Conservation (phyloP, 1,140 invertebrate species). For the Bombus sibiricus region DNA sequence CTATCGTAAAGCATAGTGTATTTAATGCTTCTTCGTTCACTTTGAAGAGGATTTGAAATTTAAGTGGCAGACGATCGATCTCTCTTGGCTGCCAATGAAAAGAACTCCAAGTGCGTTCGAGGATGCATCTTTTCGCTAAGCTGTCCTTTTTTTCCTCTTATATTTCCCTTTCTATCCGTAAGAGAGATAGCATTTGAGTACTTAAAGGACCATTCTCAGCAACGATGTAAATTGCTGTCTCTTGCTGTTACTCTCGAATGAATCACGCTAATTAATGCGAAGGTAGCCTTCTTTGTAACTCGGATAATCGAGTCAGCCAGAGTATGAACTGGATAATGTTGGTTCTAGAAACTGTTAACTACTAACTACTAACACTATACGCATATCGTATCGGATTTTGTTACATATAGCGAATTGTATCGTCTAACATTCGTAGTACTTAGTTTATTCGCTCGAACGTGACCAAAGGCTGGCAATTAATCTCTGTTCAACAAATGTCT, state of each 20-base stretch:
- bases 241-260: neutral
- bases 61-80: conserved; percentile 35
- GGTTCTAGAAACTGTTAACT: conserved; percentile 47
- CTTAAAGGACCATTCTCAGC: neutral
- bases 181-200: neutral
- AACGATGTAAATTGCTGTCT: conserved; percentile 16
- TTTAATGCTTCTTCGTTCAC: conserved; percentile 10
- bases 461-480: neutral
- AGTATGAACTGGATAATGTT: conserved; percentile 37
- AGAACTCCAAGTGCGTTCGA: neutral
- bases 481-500: neutral
- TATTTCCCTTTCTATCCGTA: neutral
- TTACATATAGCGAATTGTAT: neutral
- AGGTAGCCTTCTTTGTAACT: conserved; percentile 23
- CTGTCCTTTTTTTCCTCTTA: neutral
- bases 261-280: conserved; percentile 54
- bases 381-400: too few species aligned
- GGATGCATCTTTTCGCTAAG: conserved; percentile 8
- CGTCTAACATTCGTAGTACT: neutral
- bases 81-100: neutral
- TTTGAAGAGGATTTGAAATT: conserved; percentile 33
- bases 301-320: conserved; percentile 56
- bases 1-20: neutral
- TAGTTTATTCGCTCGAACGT: neutral
- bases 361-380: neutral